Conservation (phyloP, 1,140 invertebrate species). For the Bombus superbus region DNA sequence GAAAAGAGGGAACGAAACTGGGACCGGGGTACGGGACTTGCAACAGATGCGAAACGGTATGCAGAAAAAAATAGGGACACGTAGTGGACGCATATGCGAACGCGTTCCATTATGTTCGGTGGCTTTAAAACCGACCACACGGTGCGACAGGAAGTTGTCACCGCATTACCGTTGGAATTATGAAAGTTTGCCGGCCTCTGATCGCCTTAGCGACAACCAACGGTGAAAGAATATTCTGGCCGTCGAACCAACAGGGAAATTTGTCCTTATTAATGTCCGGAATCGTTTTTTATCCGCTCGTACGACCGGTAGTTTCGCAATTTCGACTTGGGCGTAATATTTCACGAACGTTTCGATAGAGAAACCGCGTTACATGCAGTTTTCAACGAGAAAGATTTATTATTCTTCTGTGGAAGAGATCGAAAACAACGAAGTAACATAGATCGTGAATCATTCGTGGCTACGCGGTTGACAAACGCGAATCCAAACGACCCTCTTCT, state of each 20-base stretch:
- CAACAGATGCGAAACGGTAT: conserved; percentile 61
- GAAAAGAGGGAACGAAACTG: conserved; percentile 52
- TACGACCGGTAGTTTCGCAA: not conserved
- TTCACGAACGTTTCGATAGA: not conserved
- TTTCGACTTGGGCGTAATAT: not conserved
- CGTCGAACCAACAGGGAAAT: not conserved
- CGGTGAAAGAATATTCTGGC: not conserved
- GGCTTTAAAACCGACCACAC: conserved; percentile 27
- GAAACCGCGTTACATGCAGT: not conserved
- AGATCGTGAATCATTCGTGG: conserved; percentile 51
- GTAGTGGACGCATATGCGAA: conserved; percentile 36
- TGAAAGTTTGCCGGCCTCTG: conserved; percentile 34
- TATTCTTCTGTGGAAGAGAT: not conserved
- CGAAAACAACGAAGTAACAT: not conserved
- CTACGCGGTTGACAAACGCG: conserved; percentile 35
- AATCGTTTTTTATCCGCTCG: no score
- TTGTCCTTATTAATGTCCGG: not conserved
- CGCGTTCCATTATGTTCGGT: conserved; percentile 14
- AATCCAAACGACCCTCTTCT: conserved; percentile 34
- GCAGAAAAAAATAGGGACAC: conserved; percentile 36
- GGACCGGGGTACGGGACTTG: conserved; percentile 43
- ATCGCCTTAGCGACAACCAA: conserved; percentile 18
- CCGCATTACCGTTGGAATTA: conserved; percentile 35
- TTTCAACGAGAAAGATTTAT: not conserved
- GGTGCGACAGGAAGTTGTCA: conserved; percentile 47